phyloP scores from a whole-genome alignment of 2,113 vertebrate genomes.

The Gnathochromis pfefferi region DNA sequence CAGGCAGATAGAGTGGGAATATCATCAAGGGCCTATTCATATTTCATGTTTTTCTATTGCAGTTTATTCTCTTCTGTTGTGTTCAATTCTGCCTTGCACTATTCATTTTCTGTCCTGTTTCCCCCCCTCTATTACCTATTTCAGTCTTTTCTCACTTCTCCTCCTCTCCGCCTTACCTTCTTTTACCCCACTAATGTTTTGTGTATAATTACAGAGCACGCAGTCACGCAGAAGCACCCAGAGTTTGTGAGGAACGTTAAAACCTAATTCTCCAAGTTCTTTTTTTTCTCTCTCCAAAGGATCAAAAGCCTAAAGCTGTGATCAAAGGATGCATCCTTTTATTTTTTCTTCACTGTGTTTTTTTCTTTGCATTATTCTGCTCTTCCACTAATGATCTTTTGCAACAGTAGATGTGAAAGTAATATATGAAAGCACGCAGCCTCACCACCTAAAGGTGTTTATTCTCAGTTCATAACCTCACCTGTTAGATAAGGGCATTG shows the following conservation, averaged over 20 bases:
- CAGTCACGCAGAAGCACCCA: not conserved
- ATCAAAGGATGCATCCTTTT: conserved; percentile 14
- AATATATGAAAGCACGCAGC: not conserved
- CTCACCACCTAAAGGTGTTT: not conserved
- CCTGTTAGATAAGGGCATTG: not conserved
- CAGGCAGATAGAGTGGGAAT: conserved; percentile 55
- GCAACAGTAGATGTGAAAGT: not conserved
- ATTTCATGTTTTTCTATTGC: conserved; percentile 55
- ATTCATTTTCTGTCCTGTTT: conserved; percentile 26
- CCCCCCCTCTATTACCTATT: not conserved
- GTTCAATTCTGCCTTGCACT: conserved; percentile 38
- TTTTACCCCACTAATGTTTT: conserved; percentile 23
- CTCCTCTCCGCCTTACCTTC: not conserved
- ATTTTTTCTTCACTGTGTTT: not conserved
- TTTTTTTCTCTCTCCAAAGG: not conserved
- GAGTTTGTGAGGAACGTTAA: not conserved
- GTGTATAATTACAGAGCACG: not conserved
- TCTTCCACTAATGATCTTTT: not conserved
- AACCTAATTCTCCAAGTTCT: not conserved
- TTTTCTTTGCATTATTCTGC: not conserved
- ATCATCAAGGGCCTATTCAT: conserved; percentile 62
- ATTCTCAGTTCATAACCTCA: not conserved
- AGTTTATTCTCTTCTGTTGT: conserved; percentile 38
- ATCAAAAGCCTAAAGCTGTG: conserved; percentile 12
- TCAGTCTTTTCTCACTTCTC: conserved; percentile 18